A percentile compares a stretch with the other conserved stretches of the same genome.
Evolutionary conservation across 2,888 invertebrate genomes (phyloP).

Genomic region (Serrognathus titanus): DNA sequence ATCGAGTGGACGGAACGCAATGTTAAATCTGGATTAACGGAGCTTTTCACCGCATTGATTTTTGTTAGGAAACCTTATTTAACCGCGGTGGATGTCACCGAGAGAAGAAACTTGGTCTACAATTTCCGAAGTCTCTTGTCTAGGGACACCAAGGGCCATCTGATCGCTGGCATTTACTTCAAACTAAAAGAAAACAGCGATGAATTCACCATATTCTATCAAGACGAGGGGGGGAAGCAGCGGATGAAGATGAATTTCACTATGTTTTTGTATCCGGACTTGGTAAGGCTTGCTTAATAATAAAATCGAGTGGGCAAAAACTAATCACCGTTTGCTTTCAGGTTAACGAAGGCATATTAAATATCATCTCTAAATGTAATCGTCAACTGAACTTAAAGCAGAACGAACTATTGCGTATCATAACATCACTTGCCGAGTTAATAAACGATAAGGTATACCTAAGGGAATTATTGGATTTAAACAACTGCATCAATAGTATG

Average conservation of each 20-base stretch:
- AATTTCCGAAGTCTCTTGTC: slow-evolving; percentile 77
- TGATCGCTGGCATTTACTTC: slow-evolving; percentile 83
- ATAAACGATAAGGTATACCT: slow-evolving; percentile 71
- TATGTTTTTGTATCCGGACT: slow-evolving; percentile 58
- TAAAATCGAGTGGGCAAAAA: no score
- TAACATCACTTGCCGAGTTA: slow-evolving; percentile 64
- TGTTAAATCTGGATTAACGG: slow-evolving; percentile 60
- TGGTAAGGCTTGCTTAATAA: slow-evolving; percentile 48
- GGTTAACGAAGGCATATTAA: slow-evolving; percentile 60
- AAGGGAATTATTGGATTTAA: slow-evolving; percentile 73
- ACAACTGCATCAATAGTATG: slow-evolving; percentile 74
- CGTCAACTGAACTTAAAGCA: slow-evolving; percentile 67
- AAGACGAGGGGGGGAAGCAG: slow-evolving; percentile 57
- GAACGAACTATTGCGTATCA: slow-evolving; percentile 59
- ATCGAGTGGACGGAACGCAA: slow-evolving; percentile 84
- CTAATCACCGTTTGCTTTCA: slow-evolving; percentile 38
- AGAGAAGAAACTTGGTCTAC: slow-evolving; percentile 84
- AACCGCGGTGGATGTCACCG: slow-evolving; percentile 80
- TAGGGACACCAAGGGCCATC: slow-evolving; percentile 78
- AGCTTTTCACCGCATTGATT: slow-evolving; percentile 63
- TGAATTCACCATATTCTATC: slow-evolving; percentile 79
- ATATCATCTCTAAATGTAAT: slow-evolving; percentile 66
- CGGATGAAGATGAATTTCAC: slow-evolving; percentile 74
- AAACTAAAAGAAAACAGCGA: slow-evolving; percentile 58
- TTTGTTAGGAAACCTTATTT: slow-evolving; percentile 77